A percentile compares a stretch with the other conserved stretches of the same genome.
These are phyloP conservation scores for Caerostris extrusa DNA, from an alignment of 1,140 invertebrate genomes.

Conservation along the genomic window DNA sequence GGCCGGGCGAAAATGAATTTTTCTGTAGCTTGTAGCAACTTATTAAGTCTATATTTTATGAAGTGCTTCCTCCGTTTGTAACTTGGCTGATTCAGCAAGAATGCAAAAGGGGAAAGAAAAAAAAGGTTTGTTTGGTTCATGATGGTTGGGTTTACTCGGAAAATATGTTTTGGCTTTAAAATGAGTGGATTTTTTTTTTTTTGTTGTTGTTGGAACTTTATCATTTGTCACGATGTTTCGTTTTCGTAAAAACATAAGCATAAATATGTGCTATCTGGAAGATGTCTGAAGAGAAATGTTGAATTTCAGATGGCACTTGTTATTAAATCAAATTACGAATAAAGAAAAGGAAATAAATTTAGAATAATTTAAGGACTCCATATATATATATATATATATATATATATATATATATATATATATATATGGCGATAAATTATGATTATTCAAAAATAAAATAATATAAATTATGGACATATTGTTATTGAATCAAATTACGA, in stretches of 20 bases:
- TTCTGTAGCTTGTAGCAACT: slow-evolving; percentile 15
- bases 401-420: too few relatives aligned
- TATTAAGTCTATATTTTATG: slow-evolving; percentile 49
- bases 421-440: too few relatives aligned
- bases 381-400: too few relatives aligned
- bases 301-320: neutral
- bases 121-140: too few relatives aligned
- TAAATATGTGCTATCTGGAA: neutral
- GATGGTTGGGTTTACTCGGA: neutral
- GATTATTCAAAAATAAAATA: too few relatives aligned
- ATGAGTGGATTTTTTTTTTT: neutral
- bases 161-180: neutral
- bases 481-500: neutral
- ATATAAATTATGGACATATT: too few relatives aligned
- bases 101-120: neutral
- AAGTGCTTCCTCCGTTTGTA: neutral
- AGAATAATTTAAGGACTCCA: too few relatives aligned
- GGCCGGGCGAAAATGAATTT: neutral
- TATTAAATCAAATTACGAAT: neutral
- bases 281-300: neutral
- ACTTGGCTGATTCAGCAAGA: neutral
- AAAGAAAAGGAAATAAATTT: neutral
- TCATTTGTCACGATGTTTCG: neutral
- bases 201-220: neutral
- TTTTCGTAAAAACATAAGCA: too few relatives aligned